Percentiles rank a stretch among this genome's conserved stretches.
phyloP scores from a whole-genome alignment of 2,113 vertebrate species.

The Cairina moschata region DNA sequence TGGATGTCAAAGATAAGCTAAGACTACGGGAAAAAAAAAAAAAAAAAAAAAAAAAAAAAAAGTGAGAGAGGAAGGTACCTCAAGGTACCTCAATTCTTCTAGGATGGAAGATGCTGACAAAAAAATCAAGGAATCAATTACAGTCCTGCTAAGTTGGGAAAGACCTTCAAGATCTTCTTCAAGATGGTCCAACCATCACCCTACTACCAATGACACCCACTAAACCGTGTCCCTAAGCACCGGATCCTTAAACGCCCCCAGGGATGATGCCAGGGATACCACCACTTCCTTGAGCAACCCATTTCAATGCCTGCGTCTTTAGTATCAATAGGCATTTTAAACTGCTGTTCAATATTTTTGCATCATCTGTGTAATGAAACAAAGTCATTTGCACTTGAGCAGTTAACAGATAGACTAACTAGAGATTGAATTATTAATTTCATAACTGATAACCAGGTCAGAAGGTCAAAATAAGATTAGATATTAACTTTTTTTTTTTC shows the following conservation, averaged over 20 bases:
- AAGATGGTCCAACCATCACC: no score
- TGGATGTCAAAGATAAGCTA: background rate
- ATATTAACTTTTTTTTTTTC: background rate
- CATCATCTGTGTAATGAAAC: background rate
- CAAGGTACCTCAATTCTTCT: background rate
- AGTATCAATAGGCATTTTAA: background rate
- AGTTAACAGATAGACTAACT: slow-evolving; percentile 28
- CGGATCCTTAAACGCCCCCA: no score
- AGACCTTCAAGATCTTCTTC: no score
- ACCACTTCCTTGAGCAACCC: no score
- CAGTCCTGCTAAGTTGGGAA: background rate
- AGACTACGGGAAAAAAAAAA: background rate
- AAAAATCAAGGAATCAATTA: background rate
- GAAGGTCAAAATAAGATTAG: background rate
- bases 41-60: background rate
- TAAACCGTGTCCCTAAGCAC: no score
- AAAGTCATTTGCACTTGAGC: background rate
- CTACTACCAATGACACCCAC: no score
- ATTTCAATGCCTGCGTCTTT: background rate
- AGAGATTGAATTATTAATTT: slow-evolving; percentile 10
- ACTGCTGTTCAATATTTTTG: background rate
- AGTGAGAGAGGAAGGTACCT: background rate
- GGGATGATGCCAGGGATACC: no score
- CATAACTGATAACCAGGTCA: slow-evolving; percentile 26
- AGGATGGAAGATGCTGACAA: background rate